These are phyloP conservation scores for Uloborus diversus DNA, from an alignment of 1,140 invertebrate species.

Conservation along the genomic window DNA sequence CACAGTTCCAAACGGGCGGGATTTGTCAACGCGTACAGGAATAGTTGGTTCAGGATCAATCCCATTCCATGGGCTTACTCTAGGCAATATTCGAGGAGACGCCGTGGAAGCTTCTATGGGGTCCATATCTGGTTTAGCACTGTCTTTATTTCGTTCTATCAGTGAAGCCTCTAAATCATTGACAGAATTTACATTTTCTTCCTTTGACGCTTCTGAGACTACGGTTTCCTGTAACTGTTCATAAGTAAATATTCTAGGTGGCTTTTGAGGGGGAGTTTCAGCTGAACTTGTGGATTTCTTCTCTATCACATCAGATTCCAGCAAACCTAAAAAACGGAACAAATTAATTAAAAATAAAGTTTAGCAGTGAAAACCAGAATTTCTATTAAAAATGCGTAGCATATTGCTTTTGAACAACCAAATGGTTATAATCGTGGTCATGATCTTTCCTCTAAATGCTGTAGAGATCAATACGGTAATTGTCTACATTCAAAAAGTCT, in stretches of 20 bases:
- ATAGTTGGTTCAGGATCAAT: constrained; percentile 49
- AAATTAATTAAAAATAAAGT: background rate
- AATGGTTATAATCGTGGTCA: too few relatives aligned
- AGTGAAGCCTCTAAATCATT: background rate
- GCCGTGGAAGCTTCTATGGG: too few relatives aligned
- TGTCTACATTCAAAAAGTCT: too few relatives aligned
- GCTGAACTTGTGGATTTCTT: background rate
- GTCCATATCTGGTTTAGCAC: too few relatives aligned
- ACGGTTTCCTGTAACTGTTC: background rate
- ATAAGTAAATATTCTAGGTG: constrained; percentile 13
- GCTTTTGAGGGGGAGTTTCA: constrained; percentile 22
- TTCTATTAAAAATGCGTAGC: too few relatives aligned
- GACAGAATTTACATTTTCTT: background rate
- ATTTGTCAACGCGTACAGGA: constrained; percentile 28
- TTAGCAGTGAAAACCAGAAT: background rate
- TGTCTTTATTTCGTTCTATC: background rate
- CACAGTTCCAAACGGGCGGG: constrained; percentile 6
- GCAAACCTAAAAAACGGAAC: constrained; percentile 13
- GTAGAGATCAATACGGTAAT: too few relatives aligned
- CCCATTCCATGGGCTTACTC: constrained; percentile 46
- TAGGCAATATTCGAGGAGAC: constrained; percentile 28
- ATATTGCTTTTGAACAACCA: too few relatives aligned
- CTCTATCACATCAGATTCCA: background rate
- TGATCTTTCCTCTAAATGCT: too few relatives aligned
- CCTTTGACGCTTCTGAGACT: background rate